Percentiles rank a stretch among this genome's conserved stretches.
Conservation (phyloP, 1,140 invertebrate species). For the Calosoma granatense region DNA sequence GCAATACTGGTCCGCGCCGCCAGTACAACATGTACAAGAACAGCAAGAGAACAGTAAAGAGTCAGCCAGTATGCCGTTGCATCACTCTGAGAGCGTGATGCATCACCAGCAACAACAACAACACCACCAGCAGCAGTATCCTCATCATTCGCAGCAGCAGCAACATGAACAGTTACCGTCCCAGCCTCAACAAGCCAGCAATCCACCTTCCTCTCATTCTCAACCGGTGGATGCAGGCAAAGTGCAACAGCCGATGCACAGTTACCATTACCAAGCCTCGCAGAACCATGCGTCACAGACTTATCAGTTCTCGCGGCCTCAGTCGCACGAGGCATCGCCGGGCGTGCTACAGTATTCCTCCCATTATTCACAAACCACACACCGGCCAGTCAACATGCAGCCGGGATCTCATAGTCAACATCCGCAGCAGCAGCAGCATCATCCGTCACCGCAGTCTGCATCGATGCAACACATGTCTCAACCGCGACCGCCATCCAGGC, state of each 20-base stretch:
- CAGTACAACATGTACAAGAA: too few relatives aligned
- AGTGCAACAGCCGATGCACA: conserved; percentile 14
- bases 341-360: conserved; percentile 9
- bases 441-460: conserved; percentile 16
- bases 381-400: conserved; percentile 21
- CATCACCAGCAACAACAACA: conserved; percentile 18
- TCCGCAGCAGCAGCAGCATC: conserved; percentile 18
- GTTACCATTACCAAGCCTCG: conserved; percentile 13
- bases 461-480: conserved; percentile 18
- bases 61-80: too few relatives aligned
- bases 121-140: neutral
- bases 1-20: conserved; percentile 1
- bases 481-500: conserved; percentile 16
- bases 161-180: neutral
- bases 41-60: too few relatives aligned
- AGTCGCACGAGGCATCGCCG: conserved; percentile 22
- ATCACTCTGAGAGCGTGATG: conserved; percentile 9
- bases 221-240: neutral
- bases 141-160: neutral
- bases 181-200: neutral
- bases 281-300: conserved; percentile 20
- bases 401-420: conserved; percentile 13
- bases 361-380: conserved; percentile 29
- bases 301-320: conserved; percentile 22
- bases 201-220: neutral